phyloP scores from a whole-genome alignment of 2,113 vertebrate species.

The Crotalus helleri region DNA sequence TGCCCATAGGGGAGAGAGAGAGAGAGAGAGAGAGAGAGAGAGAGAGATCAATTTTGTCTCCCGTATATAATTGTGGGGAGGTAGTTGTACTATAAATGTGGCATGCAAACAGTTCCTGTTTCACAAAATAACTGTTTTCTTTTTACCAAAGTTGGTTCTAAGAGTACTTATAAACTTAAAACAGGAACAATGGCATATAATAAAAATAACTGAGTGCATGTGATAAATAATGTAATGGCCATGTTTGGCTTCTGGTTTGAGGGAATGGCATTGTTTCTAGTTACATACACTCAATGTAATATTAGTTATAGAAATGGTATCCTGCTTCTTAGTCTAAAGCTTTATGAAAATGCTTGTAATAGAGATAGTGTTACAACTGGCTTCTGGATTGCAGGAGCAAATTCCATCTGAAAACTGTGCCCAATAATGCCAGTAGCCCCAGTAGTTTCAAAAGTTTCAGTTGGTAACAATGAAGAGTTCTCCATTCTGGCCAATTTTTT shows the following conservation, averaged over 20 bases:
- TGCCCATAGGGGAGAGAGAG: conserved; percentile 34
- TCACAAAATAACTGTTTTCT: neutral
- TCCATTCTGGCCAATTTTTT: neutral
- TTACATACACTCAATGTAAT: neutral
- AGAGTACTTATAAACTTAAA: neutral
- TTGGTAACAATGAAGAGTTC: neutral
- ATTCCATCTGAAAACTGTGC: neutral
- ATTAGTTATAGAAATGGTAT: neutral
- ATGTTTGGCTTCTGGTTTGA: neutral
- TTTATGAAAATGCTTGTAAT: neutral
- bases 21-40: conserved; percentile 31
- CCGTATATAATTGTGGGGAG: neutral
- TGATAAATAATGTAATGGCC: neutral
- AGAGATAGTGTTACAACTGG: neutral
- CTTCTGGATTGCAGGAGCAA: neutral
- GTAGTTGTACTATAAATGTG: neutral
- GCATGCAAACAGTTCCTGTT: neutral
- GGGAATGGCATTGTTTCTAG: neutral
- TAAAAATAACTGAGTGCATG: neutral
- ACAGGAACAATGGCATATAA: neutral
- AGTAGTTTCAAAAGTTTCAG: neutral
- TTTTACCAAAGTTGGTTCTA: neutral
- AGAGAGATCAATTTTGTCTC: conserved; percentile 35
- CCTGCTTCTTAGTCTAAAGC: neutral
- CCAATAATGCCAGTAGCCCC: neutral